Conservation (phyloP, 2,888 invertebrate genomes). For the Pomacea canaliculata region DNA sequence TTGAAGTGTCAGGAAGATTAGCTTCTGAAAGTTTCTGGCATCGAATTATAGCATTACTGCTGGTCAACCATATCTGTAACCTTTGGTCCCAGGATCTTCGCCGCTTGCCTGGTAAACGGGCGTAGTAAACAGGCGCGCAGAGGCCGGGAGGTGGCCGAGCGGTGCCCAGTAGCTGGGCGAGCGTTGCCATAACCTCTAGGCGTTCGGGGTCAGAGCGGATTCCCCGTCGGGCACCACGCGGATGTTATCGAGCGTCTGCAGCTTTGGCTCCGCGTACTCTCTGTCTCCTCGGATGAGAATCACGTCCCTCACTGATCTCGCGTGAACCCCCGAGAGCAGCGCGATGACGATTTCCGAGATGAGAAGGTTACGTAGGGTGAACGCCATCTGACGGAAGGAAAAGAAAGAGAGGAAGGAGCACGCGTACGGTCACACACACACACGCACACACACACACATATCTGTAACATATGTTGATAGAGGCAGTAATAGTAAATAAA, state of each 20-base stretch:
- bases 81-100: conserved; percentile 2
- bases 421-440: neutral
- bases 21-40: no score
- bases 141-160: conserved; percentile 23
- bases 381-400: no score
- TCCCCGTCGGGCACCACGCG: neutral
- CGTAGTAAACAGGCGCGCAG: conserved; percentile 6
- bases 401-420: neutral
- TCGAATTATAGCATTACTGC: no score
- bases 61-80: conserved; percentile 16
- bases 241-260: neutral
- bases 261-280: neutral
- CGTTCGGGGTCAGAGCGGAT: neutral
- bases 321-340: no score
- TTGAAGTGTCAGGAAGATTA: no score
- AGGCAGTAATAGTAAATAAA: no score
- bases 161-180: conserved; percentile 22
- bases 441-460: conserved; percentile 3
- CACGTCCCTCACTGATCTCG: no score
- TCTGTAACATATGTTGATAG: no score
- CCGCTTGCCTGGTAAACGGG: neutral
- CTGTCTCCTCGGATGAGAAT: neutral
- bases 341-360: no score
- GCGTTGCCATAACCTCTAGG: conserved; percentile 10
- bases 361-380: no score